Evolutionary conservation across 2,113 vertebrate species (phyloP), one percentile per base, ranked within the genome.

Genomic region (Tympanuchus pallidicinctus): DNA sequence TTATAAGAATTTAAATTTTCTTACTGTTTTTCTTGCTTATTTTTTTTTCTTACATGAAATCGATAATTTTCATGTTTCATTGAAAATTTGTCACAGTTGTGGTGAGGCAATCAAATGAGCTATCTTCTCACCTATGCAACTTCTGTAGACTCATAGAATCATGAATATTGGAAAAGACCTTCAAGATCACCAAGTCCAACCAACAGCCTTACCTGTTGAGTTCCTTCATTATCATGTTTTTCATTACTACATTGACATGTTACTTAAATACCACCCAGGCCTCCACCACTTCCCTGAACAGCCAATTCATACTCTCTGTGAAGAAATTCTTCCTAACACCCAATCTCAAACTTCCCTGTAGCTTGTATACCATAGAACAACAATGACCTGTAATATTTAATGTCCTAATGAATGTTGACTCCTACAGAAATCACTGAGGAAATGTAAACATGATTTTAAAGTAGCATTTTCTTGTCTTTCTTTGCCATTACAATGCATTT

Each of bases 51-150:
- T 54, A 54, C 27, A 30, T 10, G 52, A 54, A 28, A 17, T 54
- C 8, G 17, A 28, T 30, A 9, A 0, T 2, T 36, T n/a, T 2
- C 1, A 0, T 30, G 12, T 89, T 91, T 77, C 17, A 17, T 25
- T 91, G 67, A 43, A 75, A 73, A 70, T 57, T 73, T 48, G 65
- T 77, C 24, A 25, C 21, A 65, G 45, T 70, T 81, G 18, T 76
- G 20, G 50, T 54, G 85, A 88, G 14, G 27, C 59, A 92, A 82
- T 61, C n/a, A 61, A 83, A 56, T 69, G 50, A 88, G 3, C 74
- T 65, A 22, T 69, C 69, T 93, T 76, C 45, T 92, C 32, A 54
- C 84, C 38, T 82, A 1, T 82, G 13, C 10, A 52, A 73, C 38
- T 86, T 95, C 64, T 86, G 14, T 71, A 82, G 40, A 14, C 54